Evolutionary conservation across 1,140 invertebrate species (phyloP), one percentile per base, ranked within the genome.

Genomic region (Nomia melanderi): DNA sequence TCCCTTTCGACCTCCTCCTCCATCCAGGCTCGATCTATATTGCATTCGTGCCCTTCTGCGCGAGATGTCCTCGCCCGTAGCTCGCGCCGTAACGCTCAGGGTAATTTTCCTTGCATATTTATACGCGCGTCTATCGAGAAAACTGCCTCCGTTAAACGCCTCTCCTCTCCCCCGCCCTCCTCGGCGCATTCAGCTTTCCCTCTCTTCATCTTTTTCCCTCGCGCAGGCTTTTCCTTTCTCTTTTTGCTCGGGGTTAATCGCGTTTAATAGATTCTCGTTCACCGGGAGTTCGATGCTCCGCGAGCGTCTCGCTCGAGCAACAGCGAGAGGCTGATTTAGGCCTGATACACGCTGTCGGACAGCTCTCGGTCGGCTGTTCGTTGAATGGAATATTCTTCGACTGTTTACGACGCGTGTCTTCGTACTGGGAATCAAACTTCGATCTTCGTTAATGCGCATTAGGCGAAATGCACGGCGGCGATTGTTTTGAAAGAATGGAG

Each of bases 61-160:
- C 79, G 72, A 72, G 72, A 78, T 83, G 69, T 84, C 77, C 72
- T 77, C 63, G 60, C 39, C 66, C 44, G 29, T 63, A 29, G n/a
- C 60, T 77, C 70, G 56, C 69, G 57, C 74, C 60, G 77, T 64
- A 64, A 77, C 44, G 60, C 77, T 69, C 33, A 50, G 71, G 66
- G 77, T 83, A 83, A 83, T 82, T 85, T 85, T 71, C 67, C 79
- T 81, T 81, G 76, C 82, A 85, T 85, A 85, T 85, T 83, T 84
- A 85, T 85, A 81, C 67, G 70, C 69, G 72, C 78, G 81, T 74
- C 62, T 81, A 57, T 77, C 59, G 56, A 79, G 53, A 82, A 70
- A 83, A 86, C 54, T 84, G 47, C 27, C 81, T 69, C 41, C 65
- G 41, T 77, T 77, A 83, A 79, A 82, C n/a, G 60, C 50, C 62